Percentiles rank a stretch among this genome's conserved stretches.
These are phyloP conservation scores for Anser cygnoides DNA, from an alignment of 2,113 vertebrate genomes.

Conservation along the genomic window DNA sequence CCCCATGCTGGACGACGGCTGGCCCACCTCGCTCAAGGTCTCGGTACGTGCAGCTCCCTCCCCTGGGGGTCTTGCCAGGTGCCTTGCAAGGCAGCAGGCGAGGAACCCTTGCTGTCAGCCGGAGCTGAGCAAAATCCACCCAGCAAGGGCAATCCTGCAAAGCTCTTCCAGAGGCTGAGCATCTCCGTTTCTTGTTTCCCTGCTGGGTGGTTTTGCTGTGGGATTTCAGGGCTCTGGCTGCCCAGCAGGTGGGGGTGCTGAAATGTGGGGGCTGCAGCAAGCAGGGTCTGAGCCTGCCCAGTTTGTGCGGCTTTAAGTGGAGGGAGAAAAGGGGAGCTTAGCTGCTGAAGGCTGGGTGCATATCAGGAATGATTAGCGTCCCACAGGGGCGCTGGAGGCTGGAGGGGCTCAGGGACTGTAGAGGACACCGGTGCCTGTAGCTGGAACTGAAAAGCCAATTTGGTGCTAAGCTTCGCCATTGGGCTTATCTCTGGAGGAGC, in stretches of 20 bases:
- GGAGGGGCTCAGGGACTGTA: no score
- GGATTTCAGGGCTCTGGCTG: not conserved
- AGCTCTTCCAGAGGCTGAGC: not conserved
- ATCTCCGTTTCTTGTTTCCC: not conserved
- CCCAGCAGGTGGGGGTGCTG: not conserved
- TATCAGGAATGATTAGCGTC: not conserved
- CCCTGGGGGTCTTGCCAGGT: not conserved
- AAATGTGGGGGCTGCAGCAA: not conserved
- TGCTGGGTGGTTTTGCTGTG: not conserved
- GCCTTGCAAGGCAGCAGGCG: not conserved
- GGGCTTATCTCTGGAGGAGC: not conserved
- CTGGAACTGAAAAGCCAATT: not conserved
- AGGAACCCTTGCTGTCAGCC: no score
- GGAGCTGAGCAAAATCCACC: not conserved
- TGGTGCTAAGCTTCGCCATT: no score
- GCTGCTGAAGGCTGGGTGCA: not conserved
- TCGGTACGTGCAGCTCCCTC: slow-evolving; percentile 73
- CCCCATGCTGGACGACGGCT: slow-evolving; percentile 87
- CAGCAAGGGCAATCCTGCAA: not conserved
- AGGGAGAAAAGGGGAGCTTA: not conserved
- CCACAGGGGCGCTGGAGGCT: not conserved
- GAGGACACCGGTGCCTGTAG: not conserved
- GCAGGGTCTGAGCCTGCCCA: no score
- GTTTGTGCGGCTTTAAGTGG: not conserved
- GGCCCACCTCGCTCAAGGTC: slow-evolving; percentile 87